phyloP scores from a whole-genome alignment of 2,888 invertebrate species.

The Elegia similella region DNA sequence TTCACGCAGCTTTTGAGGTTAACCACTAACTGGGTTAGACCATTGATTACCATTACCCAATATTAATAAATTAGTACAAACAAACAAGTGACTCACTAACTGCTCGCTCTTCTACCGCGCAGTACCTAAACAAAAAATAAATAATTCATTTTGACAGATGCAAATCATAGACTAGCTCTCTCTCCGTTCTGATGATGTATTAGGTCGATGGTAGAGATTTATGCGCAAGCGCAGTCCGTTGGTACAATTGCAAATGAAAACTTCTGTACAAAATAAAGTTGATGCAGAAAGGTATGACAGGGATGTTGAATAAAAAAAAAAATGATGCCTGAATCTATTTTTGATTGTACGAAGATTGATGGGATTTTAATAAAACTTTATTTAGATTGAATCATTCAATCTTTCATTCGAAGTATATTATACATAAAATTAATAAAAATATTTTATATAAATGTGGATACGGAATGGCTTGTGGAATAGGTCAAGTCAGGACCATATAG shows the following conservation, averaged over 20 bases:
- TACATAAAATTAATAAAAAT: too few species aligned
- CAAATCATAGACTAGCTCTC: constrained; percentile 43
- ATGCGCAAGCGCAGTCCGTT: constrained; percentile 24
- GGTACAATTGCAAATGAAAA: constrained; percentile 32
- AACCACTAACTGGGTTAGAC: too few species aligned
- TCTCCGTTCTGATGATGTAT: constrained; percentile 43
- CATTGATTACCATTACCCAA: neutral
- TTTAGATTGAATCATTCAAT: too few species aligned
- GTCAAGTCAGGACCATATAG: too few species aligned
- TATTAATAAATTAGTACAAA: constrained; percentile 36
- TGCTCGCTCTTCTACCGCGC: constrained; percentile 39
- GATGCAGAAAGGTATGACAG: neutral
- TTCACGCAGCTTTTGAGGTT: too few species aligned
- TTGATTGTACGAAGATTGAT: too few species aligned
- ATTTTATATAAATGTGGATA: too few species aligned
- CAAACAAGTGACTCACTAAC: constrained; percentile 56
- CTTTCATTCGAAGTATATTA: too few species aligned
- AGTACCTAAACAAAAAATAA: constrained; percentile 55
- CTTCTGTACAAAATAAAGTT: neutral
- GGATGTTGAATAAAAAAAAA: too few species aligned
- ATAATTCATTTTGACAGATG: constrained; percentile 35
- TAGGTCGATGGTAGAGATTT: constrained; percentile 40
- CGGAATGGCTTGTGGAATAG: too few species aligned
- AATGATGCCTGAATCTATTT: too few species aligned
- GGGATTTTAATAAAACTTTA: too few species aligned